A percentile compares a stretch with the other conserved stretches of the same genome.
phyloP scores from a whole-genome alignment of 2,797 vertebrate genomes.

The Erpetoichthys calabaricus region DNA sequence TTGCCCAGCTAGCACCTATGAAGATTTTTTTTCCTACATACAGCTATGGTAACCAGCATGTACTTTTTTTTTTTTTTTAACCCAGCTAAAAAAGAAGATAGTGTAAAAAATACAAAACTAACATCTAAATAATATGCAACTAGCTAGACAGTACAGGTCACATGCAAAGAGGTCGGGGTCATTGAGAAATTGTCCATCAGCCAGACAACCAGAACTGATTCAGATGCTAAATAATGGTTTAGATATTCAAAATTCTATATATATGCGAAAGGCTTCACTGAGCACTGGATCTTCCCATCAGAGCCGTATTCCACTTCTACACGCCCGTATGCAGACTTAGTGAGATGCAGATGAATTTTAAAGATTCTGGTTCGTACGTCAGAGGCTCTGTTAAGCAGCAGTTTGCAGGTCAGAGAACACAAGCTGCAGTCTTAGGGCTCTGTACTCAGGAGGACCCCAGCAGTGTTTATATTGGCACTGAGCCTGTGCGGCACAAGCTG shows the following conservation, averaged over 20 bases:
- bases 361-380: constrained; percentile 58
- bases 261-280: constrained; percentile 96
- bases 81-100: too few relatives aligned
- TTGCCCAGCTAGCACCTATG: too few relatives aligned
- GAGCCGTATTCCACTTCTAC: constrained; percentile 60
- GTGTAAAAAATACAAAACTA: too few relatives aligned
- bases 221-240: constrained; percentile 96
- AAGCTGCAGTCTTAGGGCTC: background rate
- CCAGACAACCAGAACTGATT: constrained; percentile 99
- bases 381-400: constrained; percentile 29
- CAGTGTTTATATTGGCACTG: too few relatives aligned
- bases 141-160: constrained; percentile 96
- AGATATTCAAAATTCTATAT: constrained; percentile 95
- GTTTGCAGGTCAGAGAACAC: constrained; percentile 22
- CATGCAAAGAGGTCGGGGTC: constrained; percentile 79
- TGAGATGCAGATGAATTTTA: constrained; percentile 56
- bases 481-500: too few relatives aligned
- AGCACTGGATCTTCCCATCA: constrained; percentile 77
- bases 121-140: constrained; percentile 84
- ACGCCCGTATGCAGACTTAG: constrained; percentile 61
- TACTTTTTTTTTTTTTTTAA: too few relatives aligned
- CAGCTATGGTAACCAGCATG: too few relatives aligned
- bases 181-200: constrained; percentile 98
- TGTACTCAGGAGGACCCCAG: constrained; percentile 1
- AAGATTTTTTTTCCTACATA: too few relatives aligned